Evolutionary conservation across 2,113 vertebrate genomes (phyloP).

Genomic region (Mormoops blainvillei): DNA sequence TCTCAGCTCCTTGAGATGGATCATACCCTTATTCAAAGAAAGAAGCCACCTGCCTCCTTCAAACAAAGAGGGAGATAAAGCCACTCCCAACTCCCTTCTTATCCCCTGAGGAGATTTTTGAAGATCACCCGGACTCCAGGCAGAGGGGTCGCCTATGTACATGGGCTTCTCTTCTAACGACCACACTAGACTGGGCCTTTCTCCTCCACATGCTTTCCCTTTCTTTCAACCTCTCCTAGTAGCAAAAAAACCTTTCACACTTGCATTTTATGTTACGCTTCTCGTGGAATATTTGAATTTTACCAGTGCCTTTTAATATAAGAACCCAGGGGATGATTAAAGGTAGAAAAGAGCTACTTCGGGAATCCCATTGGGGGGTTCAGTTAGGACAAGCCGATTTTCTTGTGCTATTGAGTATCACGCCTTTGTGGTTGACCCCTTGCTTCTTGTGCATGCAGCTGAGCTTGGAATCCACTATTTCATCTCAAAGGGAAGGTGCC

Average conservation of each 20-base stretch:
- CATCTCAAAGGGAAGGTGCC: not conserved
- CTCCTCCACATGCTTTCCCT: not conserved
- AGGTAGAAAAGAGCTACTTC: not conserved
- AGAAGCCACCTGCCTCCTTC: not conserved
- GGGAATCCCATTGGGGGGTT: not conserved
- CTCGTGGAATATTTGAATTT: not conserved
- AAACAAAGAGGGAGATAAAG: not conserved
- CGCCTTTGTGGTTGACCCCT: not conserved
- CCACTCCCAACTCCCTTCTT: not conserved
- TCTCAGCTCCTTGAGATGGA: not conserved
- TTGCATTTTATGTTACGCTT: not conserved
- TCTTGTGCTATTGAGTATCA: not conserved
- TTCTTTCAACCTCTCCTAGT: not conserved
- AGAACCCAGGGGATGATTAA: not conserved
- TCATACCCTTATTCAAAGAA: not conserved
- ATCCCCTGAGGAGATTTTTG: accelerated
- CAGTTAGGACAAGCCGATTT: not conserved
- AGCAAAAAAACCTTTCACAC: not conserved
- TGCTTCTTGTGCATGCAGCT: not conserved
- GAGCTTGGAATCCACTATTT: not conserved
- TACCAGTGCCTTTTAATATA: not conserved
- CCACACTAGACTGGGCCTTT: not conserved
- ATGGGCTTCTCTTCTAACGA: not conserved
- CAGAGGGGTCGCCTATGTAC: not conserved
- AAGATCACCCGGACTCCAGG: not conserved